Base-by-base conservation (phyloP, 2,797 vertebrate genomes). In the Lutjanus campechanus region DNA sequence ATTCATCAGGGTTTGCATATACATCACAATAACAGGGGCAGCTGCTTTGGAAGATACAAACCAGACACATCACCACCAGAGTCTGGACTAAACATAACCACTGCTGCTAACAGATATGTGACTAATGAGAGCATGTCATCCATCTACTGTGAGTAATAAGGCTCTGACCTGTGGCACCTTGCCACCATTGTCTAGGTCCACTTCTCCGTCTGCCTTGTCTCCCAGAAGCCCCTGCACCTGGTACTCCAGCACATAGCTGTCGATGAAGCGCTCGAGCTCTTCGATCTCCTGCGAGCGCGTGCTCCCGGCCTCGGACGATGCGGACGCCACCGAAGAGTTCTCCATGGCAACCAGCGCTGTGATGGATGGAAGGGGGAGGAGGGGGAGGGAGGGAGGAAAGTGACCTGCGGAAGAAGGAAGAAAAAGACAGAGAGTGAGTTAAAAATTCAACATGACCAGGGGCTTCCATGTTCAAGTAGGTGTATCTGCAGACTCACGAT, bases 181-280 rank as follows among this genome's bases (percentile, higher is more conserved):
- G 82, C 77, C 76, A 11, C 80, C 87, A 22, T 96, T 96, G 92
- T 98, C 97, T 0, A 96, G 91, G 53, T 98, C 97, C 0, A 94
- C 88, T 0, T 98, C 97, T 0, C 94, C 96, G 60, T 98, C 98
- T 0, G 89, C 93, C 92, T 99, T 99, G 91, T 99, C 97, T 0
- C 95, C 95, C 89, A 99, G 96, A 83, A 99, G 94, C 49, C 98
- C 98, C 85, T 99, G 98, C 73, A 99, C 98, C 93, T 99, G 98
- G 89, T 99, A 99, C 91, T 99, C 98, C 63, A 99, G 96, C 69
- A 99, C 97, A 0, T 99, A 99, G 93, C 98, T 99, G 95, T 99
- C 98, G 0, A 99, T 99, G 93, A 99, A 99, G 46, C 98, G 97
- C 83, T 99, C 98, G 85, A 99, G 95, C 93, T 99, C 98, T 86